Conservation (phyloP, 2,888 invertebrate genomes). For the Dione vanillae region DNA sequence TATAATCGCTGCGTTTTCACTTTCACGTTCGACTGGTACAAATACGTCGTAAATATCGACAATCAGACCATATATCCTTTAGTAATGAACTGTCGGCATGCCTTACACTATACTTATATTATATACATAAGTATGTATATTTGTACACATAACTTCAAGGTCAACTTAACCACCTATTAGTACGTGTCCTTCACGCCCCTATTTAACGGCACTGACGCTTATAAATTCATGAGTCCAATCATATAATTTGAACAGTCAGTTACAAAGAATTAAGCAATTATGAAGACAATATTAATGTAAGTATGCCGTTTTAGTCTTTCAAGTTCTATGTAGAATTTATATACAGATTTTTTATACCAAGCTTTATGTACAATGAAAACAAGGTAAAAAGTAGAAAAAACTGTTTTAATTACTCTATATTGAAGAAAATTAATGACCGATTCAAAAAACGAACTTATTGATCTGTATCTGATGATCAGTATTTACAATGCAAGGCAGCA, state of each 20-base stretch:
- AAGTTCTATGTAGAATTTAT: background rate
- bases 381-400: no score
- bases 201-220: background rate
- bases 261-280: background rate
- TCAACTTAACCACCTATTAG: background rate
- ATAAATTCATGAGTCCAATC: background rate
- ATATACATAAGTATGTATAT: background rate
- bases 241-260: background rate
- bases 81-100: background rate
- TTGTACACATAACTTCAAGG: no score
- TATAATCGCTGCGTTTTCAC: slow-evolving; percentile 6
- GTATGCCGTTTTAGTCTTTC: background rate
- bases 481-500: no score
- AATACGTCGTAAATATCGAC: background rate
- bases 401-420: no score
- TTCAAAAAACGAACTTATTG: no score
- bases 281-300: slow-evolving; percentile 11
- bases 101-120: background rate
- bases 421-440: no score
- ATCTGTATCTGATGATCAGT: no score
- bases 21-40: background rate
- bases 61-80: slow-evolving; percentile 10
- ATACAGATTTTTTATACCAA: no score
- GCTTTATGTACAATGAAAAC: no score
- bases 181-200: background rate